Base-by-base conservation (phyloP, 2,797 vertebrate genomes). In the Myotis planiceps region DNA sequence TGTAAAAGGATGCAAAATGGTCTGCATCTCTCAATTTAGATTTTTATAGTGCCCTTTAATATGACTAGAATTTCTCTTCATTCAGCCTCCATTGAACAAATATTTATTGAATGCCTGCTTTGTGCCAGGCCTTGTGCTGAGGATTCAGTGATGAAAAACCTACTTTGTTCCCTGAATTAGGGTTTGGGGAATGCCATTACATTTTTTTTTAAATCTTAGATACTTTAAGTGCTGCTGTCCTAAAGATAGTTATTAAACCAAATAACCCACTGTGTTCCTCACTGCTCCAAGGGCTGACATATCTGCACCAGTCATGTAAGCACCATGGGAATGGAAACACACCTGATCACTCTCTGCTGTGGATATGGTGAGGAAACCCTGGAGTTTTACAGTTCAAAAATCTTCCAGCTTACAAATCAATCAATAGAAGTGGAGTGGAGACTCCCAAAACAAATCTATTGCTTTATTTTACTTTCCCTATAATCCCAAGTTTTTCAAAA, bases 391-490 rank as follows among this genome's bases (percentile, higher is more conserved):
- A 90, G 45, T 66, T 92, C 85, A 90, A n/a, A 93, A 89, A 68
- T 34, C 27, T 83, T 90, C 39, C 47, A 68, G 51, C 81, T 92
- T 95, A 94, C 58, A 94, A 90, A 92, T 69, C 82, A 80, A n/a
- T 86, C 83, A 92, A 51, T 53, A 96, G 65, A 81, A 85, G 1
- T 72, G 32, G 79, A 92, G 19, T 53, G 12, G 69, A 58, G 66
- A 71, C n/a, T 95, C 63, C 63, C 87, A 93, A 78, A 92, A 34
- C 74, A 90, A 96, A 92, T 76, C 27, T 21, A 32, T 27, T 68
- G 58, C 60, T 84, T 55, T 58, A 65, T 10, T 19, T 58, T 53
- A 7, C 39, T 91, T 97, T 49, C 63, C 34, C 14, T 76, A 42
- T n/a, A 79, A 76, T 66, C 58, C 85, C 53, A 65, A 71, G 23